phyloP scores from a whole-genome alignment of 2,113 vertebrate genomes.

The Megalops atlanticus region DNA sequence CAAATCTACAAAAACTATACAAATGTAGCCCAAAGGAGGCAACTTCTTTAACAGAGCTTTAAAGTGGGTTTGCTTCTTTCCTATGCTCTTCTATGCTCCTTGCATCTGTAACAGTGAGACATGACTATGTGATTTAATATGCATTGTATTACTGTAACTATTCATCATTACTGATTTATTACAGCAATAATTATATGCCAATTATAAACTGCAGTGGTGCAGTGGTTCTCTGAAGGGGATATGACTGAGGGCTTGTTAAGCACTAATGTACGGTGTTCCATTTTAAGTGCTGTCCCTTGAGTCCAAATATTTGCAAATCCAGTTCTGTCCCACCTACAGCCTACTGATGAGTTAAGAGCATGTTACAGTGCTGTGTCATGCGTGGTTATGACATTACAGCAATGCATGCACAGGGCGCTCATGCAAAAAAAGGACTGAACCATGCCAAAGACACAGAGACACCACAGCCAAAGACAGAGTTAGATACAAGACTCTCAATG shows the following conservation, averaged over 20 bases:
- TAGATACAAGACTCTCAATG: slow-evolving; percentile 27
- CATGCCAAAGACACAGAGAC: slow-evolving; percentile 39
- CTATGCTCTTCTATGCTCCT: too few species aligned
- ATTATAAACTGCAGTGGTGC: neutral
- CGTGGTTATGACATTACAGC: neutral
- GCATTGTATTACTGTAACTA: too few species aligned
- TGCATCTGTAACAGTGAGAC: neutral
- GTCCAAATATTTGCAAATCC: too few species aligned
- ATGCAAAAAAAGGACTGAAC: slow-evolving; percentile 36
- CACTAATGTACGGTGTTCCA: neutral
- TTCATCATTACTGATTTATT: too few species aligned
- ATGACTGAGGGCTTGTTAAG: too few species aligned
- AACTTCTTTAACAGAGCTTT: too few species aligned
- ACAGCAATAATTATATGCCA: neutral
- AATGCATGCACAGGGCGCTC: slow-evolving; percentile 32
- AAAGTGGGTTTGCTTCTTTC: too few species aligned
- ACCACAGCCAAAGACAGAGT: slow-evolving; percentile 4
- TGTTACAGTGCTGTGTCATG: neutral
- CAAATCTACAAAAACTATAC: neutral
- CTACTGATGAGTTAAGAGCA: neutral
- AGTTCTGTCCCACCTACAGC: too few species aligned
- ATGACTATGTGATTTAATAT: neutral
- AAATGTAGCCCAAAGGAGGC: neutral
- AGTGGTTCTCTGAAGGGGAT: too few species aligned
- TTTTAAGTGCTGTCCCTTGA: neutral